Evolutionary conservation across 2,797 vertebrate species (phyloP).

Genomic region (Vireo griseus): DNA sequence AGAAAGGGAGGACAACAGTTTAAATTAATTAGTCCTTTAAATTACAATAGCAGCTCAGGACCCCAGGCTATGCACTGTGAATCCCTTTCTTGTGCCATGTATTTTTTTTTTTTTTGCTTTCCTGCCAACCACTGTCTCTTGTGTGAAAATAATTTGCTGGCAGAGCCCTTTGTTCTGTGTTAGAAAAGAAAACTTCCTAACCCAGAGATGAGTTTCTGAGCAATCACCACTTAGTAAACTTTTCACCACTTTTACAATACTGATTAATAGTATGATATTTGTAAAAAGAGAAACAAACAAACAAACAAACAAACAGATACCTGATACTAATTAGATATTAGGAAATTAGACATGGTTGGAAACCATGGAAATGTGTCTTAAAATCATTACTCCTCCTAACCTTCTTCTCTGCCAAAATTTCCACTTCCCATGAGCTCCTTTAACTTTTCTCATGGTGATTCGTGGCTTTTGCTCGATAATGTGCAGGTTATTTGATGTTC

Average conservation of each 20-base stretch:
- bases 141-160: neutral
- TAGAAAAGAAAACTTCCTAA: neutral
- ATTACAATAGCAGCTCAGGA: neutral
- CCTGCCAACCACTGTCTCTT: neutral
- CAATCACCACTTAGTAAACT: neutral
- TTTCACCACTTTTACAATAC: neutral
- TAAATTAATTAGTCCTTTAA: constrained; percentile 36
- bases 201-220: neutral
- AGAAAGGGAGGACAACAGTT: neutral
- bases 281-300: neutral
- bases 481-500: neutral
- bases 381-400: neutral
- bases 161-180: neutral
- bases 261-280: neutral
- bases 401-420: neutral
- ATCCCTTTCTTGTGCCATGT: neutral
- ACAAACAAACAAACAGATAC: rapidly evolving
- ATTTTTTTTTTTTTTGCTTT: neutral
- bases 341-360: neutral
- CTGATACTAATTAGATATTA: neutral
- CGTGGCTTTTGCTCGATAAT: neutral
- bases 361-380: neutral
- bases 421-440: neutral
- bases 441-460: neutral
- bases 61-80: neutral